Evolutionary conservation across 1,140 invertebrate species (phyloP).

Genomic region (Lordiphosa stackelbergi): DNA sequence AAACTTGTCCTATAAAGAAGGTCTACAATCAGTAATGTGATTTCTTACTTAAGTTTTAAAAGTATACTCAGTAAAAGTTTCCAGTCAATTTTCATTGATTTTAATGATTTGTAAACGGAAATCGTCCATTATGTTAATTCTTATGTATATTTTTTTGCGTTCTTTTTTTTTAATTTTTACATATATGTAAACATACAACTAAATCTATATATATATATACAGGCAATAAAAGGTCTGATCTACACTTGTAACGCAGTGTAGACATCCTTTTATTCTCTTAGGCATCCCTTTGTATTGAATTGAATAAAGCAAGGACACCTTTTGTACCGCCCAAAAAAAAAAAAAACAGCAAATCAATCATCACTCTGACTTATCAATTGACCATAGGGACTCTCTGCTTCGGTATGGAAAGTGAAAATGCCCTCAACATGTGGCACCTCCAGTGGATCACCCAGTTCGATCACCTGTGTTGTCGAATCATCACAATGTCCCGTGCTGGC

Average conservation of each 20-base stretch:
- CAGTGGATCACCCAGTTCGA: conserved; percentile 33
- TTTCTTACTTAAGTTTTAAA: too few relatives aligned
- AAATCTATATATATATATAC: conserved; percentile 18
- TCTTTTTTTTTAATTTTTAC: conserved; percentile 6
- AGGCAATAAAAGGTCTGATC: conserved; percentile 10
- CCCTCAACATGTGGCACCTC: conserved; percentile 12
- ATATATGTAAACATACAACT: conserved; percentile 1
- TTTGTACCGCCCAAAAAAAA: conserved; percentile 25
- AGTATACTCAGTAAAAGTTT: too few relatives aligned
- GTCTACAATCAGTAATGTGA: too few relatives aligned
- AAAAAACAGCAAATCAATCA: neutral
- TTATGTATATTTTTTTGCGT: neutral
- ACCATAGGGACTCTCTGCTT: conserved; percentile 21
- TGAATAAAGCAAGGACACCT: conserved; percentile 29
- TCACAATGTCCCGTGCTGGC: conserved; percentile 2
- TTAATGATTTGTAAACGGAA: conserved; percentile 24
- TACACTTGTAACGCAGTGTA: neutral
- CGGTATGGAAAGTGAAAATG: conserved; percentile 31
- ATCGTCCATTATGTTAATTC: conserved; percentile 36
- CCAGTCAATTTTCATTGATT: conserved; percentile 33
- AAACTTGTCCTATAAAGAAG: too few relatives aligned
- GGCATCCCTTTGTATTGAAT: conserved; percentile 13
- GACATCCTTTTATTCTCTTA: too few relatives aligned
- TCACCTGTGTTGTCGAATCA: neutral
- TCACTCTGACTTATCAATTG: neutral